Percentiles rank a stretch among this genome's conserved stretches.
phyloP scores from a whole-genome alignment of 2,888 invertebrate genomes.

The Psococerastis gibbosa region DNA sequence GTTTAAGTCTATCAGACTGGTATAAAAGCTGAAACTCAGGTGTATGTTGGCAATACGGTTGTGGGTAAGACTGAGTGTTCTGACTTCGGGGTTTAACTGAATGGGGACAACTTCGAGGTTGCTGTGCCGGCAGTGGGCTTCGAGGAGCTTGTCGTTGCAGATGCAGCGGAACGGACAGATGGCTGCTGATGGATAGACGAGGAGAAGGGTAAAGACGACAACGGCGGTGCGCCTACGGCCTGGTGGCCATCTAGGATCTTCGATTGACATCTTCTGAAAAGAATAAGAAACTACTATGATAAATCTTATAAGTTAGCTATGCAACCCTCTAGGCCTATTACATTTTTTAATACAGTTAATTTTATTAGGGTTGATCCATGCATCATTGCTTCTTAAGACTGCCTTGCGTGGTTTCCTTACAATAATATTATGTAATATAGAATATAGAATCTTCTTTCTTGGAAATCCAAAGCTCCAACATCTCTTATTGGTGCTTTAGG shows the following conservation, averaged over 20 bases:
- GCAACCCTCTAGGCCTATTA: no score
- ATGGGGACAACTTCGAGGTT: slow-evolving; percentile 71
- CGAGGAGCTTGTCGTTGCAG: slow-evolving; percentile 59
- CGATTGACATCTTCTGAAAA: neutral
- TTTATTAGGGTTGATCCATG: no score
- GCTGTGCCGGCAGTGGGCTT: slow-evolving; percentile 57
- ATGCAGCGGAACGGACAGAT: slow-evolving; percentile 64
- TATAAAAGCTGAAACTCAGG: slow-evolving; percentile 61
- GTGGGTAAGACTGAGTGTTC: slow-evolving; percentile 54
- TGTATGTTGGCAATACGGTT: slow-evolving; percentile 64
- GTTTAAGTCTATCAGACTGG: slow-evolving; percentile 59
- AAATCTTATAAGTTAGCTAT: no score
- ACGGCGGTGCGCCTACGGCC: neutral
- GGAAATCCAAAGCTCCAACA: no score
- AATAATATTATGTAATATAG: no score
- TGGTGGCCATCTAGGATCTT: slow-evolving; percentile 5
- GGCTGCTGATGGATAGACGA: slow-evolving; percentile 30
- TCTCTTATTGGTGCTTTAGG: no score
- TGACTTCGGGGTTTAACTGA: slow-evolving; percentile 71
- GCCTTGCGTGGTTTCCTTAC: no score
- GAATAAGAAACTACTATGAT: no score
- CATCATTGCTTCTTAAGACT: no score
- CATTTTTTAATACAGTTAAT: no score
- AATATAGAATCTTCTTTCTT: no score
- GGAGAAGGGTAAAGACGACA: neutral